phyloP scores from a whole-genome alignment of 2,113 vertebrate genomes.

The Crotophaga sulcirostris region DNA sequence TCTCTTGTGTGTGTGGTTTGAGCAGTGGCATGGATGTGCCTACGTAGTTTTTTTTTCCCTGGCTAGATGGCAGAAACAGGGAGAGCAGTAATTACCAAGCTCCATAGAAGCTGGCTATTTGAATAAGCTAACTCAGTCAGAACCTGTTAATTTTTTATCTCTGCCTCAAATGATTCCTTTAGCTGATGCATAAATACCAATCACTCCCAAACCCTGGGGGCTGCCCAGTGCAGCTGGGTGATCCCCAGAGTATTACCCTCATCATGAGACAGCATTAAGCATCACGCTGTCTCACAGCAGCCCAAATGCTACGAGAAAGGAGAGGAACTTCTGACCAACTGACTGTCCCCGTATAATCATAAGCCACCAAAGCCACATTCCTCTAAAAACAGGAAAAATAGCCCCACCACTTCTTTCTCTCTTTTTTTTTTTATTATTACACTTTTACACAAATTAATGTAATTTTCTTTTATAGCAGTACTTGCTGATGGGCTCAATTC shows the following conservation, averaged over 20 bases:
- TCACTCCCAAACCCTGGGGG: neutral
- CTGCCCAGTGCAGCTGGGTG: neutral
- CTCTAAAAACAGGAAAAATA: constrained; percentile 61
- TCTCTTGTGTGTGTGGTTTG: neutral
- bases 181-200: neutral
- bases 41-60: accelerated
- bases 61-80: neutral
- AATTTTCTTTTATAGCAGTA: constrained; percentile 57
- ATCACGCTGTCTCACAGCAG: neutral
- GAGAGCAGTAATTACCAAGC: neutral
- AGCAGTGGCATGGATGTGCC: accelerated
- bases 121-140: neutral
- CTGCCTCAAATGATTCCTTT: neutral
- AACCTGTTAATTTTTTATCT: neutral
- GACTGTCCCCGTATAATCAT: neutral
- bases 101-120: neutral
- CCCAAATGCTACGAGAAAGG: neutral
- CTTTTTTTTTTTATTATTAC: constrained; percentile 7
- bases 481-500: constrained; percentile 52
- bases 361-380: neutral
- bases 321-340: neutral
- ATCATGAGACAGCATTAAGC: neutral
- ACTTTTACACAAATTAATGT: constrained; percentile 67
- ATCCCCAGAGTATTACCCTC: neutral
- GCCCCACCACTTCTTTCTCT: neutral